phyloP scores from a whole-genome alignment of 2,113 vertebrate species.

The pig (Sus scrofa) region T2T-Sscrofa CM000813.6:63379001-63379500 shows the following conservation, averaged over 20 bases:
- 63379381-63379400: not conserved
- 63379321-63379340: not conserved
- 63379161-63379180: not conserved
- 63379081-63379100: not conserved
- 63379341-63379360: not conserved
- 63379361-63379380: not conserved
- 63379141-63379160: not conserved
- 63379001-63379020: no score
- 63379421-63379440: not conserved
- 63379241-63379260: not conserved
- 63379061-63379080: not conserved
- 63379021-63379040: no score
- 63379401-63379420: no score
- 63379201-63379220: not conserved
- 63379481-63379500: not conserved
- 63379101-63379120: not conserved
- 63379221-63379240: not conserved
- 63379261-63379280: not conserved
- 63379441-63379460: not conserved
- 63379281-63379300: not conserved
- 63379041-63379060: not conserved
- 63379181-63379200: not conserved
- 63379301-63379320: not conserved
- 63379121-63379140: not conserved
- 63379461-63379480: not conserved